Conservation (phyloP, 64 coral and sea anemone genomes). For the Stichodactyla mertensii region DNA sequence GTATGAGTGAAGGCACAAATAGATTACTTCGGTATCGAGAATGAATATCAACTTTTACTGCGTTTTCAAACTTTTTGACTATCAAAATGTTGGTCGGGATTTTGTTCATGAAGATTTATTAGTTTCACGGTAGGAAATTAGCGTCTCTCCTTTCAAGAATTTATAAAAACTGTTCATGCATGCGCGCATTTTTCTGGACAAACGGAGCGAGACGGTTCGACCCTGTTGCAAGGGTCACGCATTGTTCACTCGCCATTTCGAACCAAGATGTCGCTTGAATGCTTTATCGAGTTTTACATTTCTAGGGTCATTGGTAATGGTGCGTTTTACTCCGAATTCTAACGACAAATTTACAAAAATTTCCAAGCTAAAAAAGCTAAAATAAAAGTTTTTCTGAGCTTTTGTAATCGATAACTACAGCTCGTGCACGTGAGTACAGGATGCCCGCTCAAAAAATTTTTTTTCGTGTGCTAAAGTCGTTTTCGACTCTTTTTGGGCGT, state of each 20-base stretch:
- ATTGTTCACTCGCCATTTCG: constrained; percentile 14
- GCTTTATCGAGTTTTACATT: constrained; percentile 2
- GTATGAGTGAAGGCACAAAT: not conserved
- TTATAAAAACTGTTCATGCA: constrained; percentile 1
- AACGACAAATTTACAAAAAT: not conserved
- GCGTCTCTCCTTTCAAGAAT: not conserved
- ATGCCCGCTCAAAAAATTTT: not conserved
- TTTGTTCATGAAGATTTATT: not conserved
- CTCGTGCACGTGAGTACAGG: not conserved
- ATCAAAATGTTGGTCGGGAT: not conserved
- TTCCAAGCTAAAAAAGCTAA: not conserved
- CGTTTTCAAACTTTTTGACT: not conserved
- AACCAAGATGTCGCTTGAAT: constrained; percentile 11
- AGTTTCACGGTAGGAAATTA: constrained; percentile 5
- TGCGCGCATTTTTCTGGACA: constrained; percentile 13
- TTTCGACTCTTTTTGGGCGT: not conserved
- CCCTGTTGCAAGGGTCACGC: constrained; percentile 15
- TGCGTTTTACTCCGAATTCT: not conserved
- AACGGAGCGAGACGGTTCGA: constrained; percentile 9
- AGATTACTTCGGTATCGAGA: not conserved
- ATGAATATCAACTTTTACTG: not conserved
- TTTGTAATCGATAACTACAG: too few species aligned
- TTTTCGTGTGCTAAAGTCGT: not conserved
- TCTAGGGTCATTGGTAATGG: constrained; percentile 1
- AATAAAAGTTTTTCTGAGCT: too few species aligned